A percentile compares a stretch with the other conserved stretches of the same genome.
Evolutionary conservation across 2,888 invertebrate species (phyloP).

Genomic region (Mylabris sibirica): DNA sequence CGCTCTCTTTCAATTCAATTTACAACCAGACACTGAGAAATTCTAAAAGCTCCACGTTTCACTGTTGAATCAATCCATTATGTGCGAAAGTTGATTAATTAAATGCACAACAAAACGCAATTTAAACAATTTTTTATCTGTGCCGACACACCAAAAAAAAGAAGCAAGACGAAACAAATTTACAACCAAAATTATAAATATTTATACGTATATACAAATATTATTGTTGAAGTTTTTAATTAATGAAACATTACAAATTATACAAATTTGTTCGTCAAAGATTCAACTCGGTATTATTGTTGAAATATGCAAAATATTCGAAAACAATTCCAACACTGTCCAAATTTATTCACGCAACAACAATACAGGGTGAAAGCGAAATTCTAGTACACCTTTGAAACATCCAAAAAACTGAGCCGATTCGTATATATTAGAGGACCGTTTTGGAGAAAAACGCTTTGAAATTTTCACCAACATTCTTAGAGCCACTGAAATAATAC

Average conservation of each 20-base stretch:
- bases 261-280: neutral
- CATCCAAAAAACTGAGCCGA: too few relatives aligned
- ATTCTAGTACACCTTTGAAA: too few relatives aligned
- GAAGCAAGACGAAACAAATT: neutral
- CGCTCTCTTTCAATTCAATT: constrained; percentile 40
- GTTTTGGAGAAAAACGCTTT: too few relatives aligned
- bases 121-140: neutral
- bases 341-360: constrained; percentile 34
- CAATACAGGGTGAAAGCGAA: too few relatives aligned
- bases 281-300: constrained; percentile 29
- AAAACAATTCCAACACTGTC: constrained; percentile 31
- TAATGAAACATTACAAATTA: neutral
- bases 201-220: neutral
- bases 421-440: too few relatives aligned
- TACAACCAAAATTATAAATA: neutral
- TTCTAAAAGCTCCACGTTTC: constrained; percentile 36
- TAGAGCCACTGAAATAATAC: too few relatives aligned
- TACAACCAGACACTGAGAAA: constrained; percentile 36
- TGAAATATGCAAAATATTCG: constrained; percentile 34
- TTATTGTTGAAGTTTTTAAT: neutral
- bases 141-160: too few relatives aligned
- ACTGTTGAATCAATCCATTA: constrained; percentile 35
- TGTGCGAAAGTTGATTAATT: constrained; percentile 37
- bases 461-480: too few relatives aligned
- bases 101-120: constrained; percentile 17